These are phyloP conservation scores for Galendromus occidentalis DNA, from an alignment of 1,140 invertebrate species.

Conservation along the genomic window DNA sequence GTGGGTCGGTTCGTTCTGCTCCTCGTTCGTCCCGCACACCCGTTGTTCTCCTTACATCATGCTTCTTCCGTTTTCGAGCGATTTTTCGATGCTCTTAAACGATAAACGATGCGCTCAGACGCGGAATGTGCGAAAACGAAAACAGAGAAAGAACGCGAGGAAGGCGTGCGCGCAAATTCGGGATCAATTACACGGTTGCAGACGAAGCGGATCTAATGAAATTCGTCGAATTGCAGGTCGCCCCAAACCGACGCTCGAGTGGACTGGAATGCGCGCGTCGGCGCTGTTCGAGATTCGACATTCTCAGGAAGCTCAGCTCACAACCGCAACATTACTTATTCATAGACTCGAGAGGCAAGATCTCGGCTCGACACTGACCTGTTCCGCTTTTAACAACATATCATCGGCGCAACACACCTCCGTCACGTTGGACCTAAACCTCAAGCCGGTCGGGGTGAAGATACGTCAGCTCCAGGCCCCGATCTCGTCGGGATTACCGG, in stretches of 20 bases:
- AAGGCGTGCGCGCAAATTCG: too few species aligned
- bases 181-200: too few species aligned
- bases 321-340: background rate
- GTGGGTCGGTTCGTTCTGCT: too few species aligned
- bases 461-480: background rate
- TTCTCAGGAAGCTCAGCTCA: conserved; percentile 4
- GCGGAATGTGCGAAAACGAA: too few species aligned
- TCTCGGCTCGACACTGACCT: conserved; percentile 7
- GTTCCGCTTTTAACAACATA: conserved; percentile 5
- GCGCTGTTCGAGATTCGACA: conserved; percentile 4
- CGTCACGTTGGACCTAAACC: conserved; percentile 1
- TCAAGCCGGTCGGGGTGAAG: conserved; percentile 4
- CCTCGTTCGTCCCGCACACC: too few species aligned
- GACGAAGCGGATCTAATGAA: too few species aligned
- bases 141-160: too few species aligned
- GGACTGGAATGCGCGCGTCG: conserved; percentile 1
- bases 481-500: background rate
- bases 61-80: too few species aligned
- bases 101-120: too few species aligned
- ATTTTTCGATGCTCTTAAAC: too few species aligned
- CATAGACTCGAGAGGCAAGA: background rate
- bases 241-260: background rate
- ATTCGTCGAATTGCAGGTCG: background rate
- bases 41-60: too few species aligned
- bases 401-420: conserved; percentile 3